Conservation (phyloP, 2,113 vertebrate species). For the Limnothrissa miodon region DNA sequence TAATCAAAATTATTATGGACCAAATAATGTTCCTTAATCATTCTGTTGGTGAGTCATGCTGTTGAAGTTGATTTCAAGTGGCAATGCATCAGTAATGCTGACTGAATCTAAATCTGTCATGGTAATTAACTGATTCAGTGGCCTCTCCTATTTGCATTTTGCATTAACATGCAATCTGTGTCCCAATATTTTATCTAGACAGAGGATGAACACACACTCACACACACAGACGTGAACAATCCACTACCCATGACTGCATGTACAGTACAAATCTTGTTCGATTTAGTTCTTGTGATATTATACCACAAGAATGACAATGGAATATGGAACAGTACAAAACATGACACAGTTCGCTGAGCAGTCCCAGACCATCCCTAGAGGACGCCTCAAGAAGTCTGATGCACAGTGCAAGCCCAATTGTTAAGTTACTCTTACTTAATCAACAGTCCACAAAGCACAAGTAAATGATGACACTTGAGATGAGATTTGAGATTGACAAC, state of each 20-base stretch:
- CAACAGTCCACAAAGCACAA: no score
- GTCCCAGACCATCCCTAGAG: neutral
- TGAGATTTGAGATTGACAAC: neutral
- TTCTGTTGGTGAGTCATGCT: neutral
- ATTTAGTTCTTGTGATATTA: no score
- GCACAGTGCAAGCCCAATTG: neutral
- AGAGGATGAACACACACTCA: neutral
- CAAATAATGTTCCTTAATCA: no score
- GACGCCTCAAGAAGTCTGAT: neutral
- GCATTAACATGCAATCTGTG: neutral
- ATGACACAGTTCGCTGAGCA: neutral
- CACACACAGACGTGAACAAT: neutral
- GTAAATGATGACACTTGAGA: neutral
- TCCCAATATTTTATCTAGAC: neutral
- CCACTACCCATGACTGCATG: neutral
- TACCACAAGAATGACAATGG: no score
- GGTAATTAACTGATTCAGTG: neutral
- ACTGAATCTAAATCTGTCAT: neutral
- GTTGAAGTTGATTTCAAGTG: neutral
- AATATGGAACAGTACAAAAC: no score
- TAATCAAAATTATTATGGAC: no score
- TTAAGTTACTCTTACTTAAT: neutral
- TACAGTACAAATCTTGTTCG: no score
- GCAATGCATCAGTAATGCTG: neutral
- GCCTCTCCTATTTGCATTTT: neutral